These are phyloP conservation scores for Eunapius fragilis DNA, from an alignment of 37 sponge, comb jelly and placozoan species.

Conservation along the genomic window DNA sequence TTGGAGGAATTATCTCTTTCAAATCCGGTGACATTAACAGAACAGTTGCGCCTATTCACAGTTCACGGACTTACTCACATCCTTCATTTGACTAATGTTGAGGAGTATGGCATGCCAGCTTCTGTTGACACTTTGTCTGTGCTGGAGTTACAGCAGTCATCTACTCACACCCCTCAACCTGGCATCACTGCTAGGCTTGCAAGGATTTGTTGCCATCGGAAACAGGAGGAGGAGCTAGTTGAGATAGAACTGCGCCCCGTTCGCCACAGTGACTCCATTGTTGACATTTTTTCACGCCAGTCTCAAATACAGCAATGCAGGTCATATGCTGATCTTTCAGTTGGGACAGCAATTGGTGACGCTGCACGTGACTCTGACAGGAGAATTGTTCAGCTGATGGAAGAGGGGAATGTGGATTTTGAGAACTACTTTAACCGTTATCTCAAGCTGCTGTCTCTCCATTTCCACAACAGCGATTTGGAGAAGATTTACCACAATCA, in stretches of 20 bases:
- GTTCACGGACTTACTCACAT: neutral
- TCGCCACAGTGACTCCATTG: constrained; percentile 29
- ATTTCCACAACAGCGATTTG: constrained; percentile 47
- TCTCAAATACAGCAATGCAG: constrained; percentile 58
- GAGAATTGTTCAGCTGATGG: constrained; percentile 70
- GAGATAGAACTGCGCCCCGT: neutral
- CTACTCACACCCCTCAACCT: neutral
- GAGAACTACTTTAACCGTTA: constrained; percentile 72
- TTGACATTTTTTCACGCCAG: constrained; percentile 66
- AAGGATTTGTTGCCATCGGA: neutral
- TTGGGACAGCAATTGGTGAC: neutral
- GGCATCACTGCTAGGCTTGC: neutral
- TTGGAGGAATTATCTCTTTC: neutral
- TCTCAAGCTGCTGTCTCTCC: constrained; percentile 41
- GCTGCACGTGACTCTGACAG: constrained; percentile 5
- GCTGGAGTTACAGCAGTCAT: neutral
- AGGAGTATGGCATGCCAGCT: neutral
- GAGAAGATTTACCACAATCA: constrained; percentile 61
- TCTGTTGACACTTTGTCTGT: neutral
- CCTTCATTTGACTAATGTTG: neutral
- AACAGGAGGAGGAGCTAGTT: neutral
- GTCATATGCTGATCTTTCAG: constrained; percentile 59
- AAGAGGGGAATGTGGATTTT: constrained; percentile 66
- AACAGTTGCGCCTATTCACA: neutral
- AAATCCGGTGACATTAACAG: neutral